phyloP scores from a whole-genome alignment of 1,140 invertebrate species.

The Zaprionus vittiger region DNA sequence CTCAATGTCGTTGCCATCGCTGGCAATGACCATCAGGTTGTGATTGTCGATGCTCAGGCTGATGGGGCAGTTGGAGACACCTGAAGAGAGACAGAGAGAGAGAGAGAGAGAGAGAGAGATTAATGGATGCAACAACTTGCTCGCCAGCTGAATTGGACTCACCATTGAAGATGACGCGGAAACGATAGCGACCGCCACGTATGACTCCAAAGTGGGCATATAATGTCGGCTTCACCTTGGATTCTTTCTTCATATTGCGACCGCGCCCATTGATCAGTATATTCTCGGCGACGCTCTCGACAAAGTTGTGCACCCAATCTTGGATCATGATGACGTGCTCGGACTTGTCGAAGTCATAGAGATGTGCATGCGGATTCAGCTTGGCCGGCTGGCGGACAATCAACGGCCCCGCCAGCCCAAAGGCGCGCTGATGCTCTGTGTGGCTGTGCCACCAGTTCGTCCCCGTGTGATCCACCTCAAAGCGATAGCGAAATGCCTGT shows the following conservation, averaged over 20 bases:
- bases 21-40: constrained; percentile 88
- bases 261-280: constrained; percentile 86
- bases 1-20: constrained; percentile 90
- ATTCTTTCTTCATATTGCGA: constrained; percentile 70
- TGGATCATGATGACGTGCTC: constrained; percentile 80
- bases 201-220: constrained; percentile 74
- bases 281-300: constrained; percentile 81
- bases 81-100: constrained; percentile 58
- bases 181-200: constrained; percentile 85
- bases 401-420: constrained; percentile 85
- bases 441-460: constrained; percentile 83
- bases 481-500: constrained; percentile 86
- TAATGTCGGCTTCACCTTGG: constrained; percentile 58
- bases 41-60: constrained; percentile 89
- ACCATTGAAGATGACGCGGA: constrained; percentile 87
- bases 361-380: constrained; percentile 66
- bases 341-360: constrained; percentile 83
- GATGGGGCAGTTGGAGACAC: constrained; percentile 90
- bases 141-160: constrained; percentile 1
- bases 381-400: constrained; percentile 79
- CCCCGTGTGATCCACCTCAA: constrained; percentile 85
- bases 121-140: background rate
- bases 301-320: constrained; percentile 82
- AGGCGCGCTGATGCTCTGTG: constrained; percentile 85
- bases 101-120: background rate